Evolutionary conservation across 2,797 vertebrate genomes (phyloP).

Genomic region (Periophthalmus magnuspinnatus): DNA sequence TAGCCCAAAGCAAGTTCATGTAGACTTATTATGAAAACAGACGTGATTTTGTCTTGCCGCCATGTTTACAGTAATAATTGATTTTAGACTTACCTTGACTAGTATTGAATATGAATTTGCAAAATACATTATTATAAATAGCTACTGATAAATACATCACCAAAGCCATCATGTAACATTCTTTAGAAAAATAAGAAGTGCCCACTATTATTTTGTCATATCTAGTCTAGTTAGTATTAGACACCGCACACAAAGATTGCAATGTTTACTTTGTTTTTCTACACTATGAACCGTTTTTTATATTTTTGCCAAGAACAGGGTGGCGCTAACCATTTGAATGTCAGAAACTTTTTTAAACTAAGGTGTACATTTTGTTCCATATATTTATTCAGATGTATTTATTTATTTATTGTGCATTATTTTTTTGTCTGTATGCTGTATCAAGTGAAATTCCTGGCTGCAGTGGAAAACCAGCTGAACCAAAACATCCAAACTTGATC

Average conservation of each 20-base stretch:
- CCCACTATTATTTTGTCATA: constrained; percentile 22
- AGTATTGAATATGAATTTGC: not conserved
- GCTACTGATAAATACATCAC: not conserved
- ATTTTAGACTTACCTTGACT: not conserved
- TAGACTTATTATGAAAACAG: constrained; percentile 17
- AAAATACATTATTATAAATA: not conserved
- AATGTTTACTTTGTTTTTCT: constrained; percentile 32
- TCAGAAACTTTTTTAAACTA: constrained; percentile 46
- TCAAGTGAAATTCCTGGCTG: constrained; percentile 12
- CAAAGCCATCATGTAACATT: constrained; percentile 1
- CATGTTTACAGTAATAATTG: constrained; percentile 7
- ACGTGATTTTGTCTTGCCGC: not conserved
- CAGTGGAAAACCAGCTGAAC: constrained; percentile 9
- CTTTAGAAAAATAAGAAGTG: constrained; percentile 2
- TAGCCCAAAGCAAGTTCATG: constrained; percentile 1
- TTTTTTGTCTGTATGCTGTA: constrained; percentile 40
- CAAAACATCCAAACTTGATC: constrained; percentile 40
- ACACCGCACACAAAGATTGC: constrained; percentile 56
- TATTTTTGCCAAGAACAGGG: constrained; percentile 40
- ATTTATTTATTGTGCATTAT: constrained; percentile 37
- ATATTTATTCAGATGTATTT: constrained; percentile 56
- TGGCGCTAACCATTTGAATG: constrained; percentile 63
- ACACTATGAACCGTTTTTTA: constrained; percentile 15
- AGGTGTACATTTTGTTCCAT: constrained; percentile 44
- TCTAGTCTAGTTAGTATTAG: constrained; percentile 11